phyloP scores from a whole-genome alignment of 1,140 invertebrate genomes.

The Nixonia krombeini region DNA sequence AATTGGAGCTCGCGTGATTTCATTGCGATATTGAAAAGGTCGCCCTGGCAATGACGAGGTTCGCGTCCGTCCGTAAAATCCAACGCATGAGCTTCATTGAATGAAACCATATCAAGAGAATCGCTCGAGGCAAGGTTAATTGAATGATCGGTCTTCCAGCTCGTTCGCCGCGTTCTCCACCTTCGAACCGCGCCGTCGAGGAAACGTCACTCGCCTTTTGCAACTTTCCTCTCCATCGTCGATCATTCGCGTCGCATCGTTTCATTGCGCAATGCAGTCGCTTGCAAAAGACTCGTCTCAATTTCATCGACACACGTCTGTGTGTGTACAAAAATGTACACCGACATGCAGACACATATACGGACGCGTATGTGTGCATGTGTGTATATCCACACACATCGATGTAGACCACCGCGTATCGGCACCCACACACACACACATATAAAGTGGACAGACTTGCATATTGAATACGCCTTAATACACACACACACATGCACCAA shows the following conservation, averaged over 20 bases:
- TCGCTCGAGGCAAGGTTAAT: constrained; percentile 62
- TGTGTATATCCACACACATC: too few species aligned
- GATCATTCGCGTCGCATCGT: background rate
- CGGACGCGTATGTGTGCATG: too few species aligned
- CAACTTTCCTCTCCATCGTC: background rate
- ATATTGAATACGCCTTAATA: too few species aligned
- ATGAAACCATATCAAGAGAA: constrained; percentile 63
- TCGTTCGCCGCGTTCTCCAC: constrained; percentile 45
- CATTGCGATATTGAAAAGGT: constrained; percentile 39
- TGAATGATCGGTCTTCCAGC: constrained; percentile 64
- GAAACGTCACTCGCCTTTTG: background rate
- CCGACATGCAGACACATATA: too few species aligned
- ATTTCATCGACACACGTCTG: too few species aligned
- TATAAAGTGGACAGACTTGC: too few species aligned
- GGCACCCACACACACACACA: too few species aligned
- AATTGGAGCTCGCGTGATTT: constrained; percentile 31
- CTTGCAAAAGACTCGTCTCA: too few species aligned
- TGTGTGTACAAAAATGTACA: too few species aligned
- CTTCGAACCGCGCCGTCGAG: constrained; percentile 7
- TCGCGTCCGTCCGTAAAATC: constrained; percentile 48
- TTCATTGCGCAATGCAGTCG: constrained; percentile 1
- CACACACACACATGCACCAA: too few species aligned
- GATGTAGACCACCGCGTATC: too few species aligned
- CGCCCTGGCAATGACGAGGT: constrained; percentile 42
- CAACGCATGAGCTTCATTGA: constrained; percentile 64